Percentiles rank a stretch among this genome's conserved stretches.
Conservation (phyloP, 2,888 invertebrate species). For the Linnaemya tessellans region DNA sequence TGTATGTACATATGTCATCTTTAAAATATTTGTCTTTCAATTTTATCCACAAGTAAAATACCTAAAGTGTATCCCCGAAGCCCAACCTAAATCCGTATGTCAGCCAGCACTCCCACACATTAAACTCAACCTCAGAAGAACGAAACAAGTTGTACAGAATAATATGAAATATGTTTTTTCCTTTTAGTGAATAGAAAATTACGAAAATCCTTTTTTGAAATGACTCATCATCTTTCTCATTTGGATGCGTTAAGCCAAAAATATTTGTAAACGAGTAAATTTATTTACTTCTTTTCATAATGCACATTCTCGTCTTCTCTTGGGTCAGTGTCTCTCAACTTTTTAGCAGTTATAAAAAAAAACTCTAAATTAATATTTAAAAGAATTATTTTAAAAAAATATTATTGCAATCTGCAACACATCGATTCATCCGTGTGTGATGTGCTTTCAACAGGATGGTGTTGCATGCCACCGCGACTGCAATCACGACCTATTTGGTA, state of each 20-base stretch:
- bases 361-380: neutral
- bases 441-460: no score
- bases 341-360: neutral
- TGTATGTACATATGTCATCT: slow-evolving; percentile 49
- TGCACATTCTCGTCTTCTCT: neutral
- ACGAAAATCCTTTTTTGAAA: slow-evolving; percentile 63
- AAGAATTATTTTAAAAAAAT: no score
- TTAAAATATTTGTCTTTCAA: slow-evolving; percentile 50
- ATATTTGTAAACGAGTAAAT: slow-evolving; percentile 5
- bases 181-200: slow-evolving; percentile 28
- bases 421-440: no score
- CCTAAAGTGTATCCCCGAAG: slow-evolving; percentile 29
- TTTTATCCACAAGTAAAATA: slow-evolving; percentile 21
- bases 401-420: no score
- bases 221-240: slow-evolving; percentile 63
- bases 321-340: slow-evolving; percentile 25
- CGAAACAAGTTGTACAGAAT: slow-evolving; percentile 15
- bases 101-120: slow-evolving; percentile 58
- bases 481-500: no score
- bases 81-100: slow-evolving; percentile 46
- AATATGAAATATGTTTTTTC: neutral
- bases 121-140: slow-evolving; percentile 38
- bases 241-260: slow-evolving; percentile 48
- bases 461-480: no score
- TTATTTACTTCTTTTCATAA: neutral